A percentile compares a stretch with the other conserved stretches of the same genome.
Conservation (phyloP, 2,888 invertebrate genomes). For the Petrolisthes cinctipes region DNA sequence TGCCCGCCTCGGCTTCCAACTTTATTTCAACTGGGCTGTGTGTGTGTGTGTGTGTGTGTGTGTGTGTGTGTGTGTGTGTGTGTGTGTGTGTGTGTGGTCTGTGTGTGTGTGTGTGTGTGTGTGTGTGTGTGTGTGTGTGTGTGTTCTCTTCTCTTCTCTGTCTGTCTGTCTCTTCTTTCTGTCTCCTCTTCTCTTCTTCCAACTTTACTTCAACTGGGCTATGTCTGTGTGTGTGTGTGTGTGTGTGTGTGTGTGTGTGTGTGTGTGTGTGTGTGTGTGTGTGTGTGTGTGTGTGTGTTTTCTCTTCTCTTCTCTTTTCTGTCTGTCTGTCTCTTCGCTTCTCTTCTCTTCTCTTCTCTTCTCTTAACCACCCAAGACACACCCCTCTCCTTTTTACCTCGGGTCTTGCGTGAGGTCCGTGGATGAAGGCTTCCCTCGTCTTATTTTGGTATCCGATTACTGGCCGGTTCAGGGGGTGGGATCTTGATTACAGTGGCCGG, state of each 20-base stretch:
- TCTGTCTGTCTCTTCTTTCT: slow-evolving; percentile 10
- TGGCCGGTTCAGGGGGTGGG: slow-evolving; percentile 5
- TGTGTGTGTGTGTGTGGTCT: not conserved
- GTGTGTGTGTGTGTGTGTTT: too few relatives aligned
- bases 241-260: not conserved
- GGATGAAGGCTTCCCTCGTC: not conserved
- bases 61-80: not conserved
- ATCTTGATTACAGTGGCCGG: slow-evolving; percentile 10
- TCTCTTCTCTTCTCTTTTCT: not conserved
- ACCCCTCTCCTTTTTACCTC: not conserved
- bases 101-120: too few relatives aligned
- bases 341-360: not conserved
- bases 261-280: too few relatives aligned
- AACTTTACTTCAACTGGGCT: not conserved
- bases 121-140: too few relatives aligned
- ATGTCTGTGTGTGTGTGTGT: not conserved
- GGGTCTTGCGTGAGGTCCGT: not conserved
- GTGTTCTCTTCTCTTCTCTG: not conserved
- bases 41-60: not conserved
- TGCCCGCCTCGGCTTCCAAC: not conserved
- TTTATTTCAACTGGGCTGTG: not conserved
- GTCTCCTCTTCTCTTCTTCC: not conserved
- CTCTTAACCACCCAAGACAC: not conserved
- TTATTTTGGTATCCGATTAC: slow-evolving; percentile 21
- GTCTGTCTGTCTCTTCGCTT: slow-evolving; percentile 2